Evolutionary conservation across 1,140 invertebrate species (phyloP).

Genomic region (Drosophila quadrilineata): DNA sequence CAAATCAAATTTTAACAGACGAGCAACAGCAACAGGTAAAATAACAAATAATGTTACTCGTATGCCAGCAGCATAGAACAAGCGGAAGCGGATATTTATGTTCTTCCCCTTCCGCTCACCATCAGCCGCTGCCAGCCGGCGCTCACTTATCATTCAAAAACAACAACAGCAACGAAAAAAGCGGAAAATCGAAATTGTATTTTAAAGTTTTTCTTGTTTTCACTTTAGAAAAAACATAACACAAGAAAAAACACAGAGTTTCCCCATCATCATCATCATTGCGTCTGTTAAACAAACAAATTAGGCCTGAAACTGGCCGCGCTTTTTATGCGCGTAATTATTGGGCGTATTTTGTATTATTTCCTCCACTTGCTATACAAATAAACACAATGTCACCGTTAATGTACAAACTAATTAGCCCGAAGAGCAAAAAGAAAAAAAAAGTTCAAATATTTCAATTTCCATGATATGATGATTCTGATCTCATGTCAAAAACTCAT

Average conservation of each 20-base stretch:
- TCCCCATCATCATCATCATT: slow-evolving; percentile 37
- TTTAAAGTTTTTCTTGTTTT: slow-evolving; percentile 41
- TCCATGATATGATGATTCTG: slow-evolving; percentile 35
- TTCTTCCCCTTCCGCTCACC: slow-evolving; percentile 40
- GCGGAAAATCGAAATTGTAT: slow-evolving; percentile 47
- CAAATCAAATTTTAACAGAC: slow-evolving; percentile 1
- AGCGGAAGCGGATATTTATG: slow-evolving; percentile 71
- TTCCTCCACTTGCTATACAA: slow-evolving; percentile 55
- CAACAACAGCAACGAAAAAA: no score
- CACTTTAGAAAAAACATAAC: slow-evolving; percentile 22
- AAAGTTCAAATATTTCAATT: slow-evolving; percentile 5
- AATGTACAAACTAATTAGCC: slow-evolving; percentile 70
- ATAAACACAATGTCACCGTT: slow-evolving; percentile 72
- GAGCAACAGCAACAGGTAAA: slow-evolving; percentile 50
- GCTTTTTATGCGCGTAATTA: slow-evolving; percentile 26
- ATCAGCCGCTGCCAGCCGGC: slow-evolving; percentile 34
- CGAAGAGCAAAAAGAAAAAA: slow-evolving; percentile 19
- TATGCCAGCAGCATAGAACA: slow-evolving; percentile 1
- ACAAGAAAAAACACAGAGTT: slow-evolving; percentile 50
- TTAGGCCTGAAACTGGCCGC: slow-evolving; percentile 47
- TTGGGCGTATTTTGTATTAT: slow-evolving; percentile 63
- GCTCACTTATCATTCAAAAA: slow-evolving; percentile 45
- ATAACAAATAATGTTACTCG: slow-evolving; percentile 31
- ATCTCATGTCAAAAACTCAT: slow-evolving; percentile 58
- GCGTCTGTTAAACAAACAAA: slow-evolving; percentile 58